These are phyloP conservation scores for Deroplatys truncata DNA, from an alignment of 2,888 invertebrate genomes.

Conservation along the genomic window DNA sequence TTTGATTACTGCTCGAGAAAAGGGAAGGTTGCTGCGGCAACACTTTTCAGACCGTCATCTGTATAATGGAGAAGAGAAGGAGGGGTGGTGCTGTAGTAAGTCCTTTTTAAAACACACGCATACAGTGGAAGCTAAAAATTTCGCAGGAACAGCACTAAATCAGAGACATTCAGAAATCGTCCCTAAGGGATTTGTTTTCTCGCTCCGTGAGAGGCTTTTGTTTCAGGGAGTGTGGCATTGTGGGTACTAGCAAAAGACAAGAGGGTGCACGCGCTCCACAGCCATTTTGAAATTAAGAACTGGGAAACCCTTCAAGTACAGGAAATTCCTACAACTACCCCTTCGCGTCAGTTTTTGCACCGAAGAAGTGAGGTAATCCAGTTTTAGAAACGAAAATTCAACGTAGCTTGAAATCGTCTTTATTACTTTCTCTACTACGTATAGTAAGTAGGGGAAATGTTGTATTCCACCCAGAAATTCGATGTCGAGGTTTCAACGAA, in stretches of 20 bases:
- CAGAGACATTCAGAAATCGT: neutral
- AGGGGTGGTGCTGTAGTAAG: neutral
- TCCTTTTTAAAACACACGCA: neutral
- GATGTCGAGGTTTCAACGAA: no score
- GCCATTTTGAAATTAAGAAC: neutral
- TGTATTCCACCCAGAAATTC: no score
- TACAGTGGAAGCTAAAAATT: neutral
- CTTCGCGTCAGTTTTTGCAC: neutral
- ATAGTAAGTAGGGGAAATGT: no score
- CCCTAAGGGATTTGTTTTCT: neutral
- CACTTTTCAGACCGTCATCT: neutral
- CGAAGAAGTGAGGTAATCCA: neutral
- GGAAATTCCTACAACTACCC: neutral
- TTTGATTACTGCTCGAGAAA: constrained; percentile 24
- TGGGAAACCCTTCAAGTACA: neutral
- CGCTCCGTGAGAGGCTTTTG: neutral
- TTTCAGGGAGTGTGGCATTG: neutral
- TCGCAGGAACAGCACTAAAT: neutral
- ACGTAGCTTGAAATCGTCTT: neutral
- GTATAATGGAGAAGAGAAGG: neutral
- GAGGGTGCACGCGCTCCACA: neutral
- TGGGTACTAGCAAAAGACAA: neutral
- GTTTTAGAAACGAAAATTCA: neutral
- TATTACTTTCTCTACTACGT: neutral
- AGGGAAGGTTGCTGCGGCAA: neutral